A percentile compares a stretch with the other conserved stretches of the same genome.
These are phyloP conservation scores for Rhynchomys soricoides DNA, from an alignment of 2,113 vertebrate genomes.

Conservation along the genomic window DNA sequence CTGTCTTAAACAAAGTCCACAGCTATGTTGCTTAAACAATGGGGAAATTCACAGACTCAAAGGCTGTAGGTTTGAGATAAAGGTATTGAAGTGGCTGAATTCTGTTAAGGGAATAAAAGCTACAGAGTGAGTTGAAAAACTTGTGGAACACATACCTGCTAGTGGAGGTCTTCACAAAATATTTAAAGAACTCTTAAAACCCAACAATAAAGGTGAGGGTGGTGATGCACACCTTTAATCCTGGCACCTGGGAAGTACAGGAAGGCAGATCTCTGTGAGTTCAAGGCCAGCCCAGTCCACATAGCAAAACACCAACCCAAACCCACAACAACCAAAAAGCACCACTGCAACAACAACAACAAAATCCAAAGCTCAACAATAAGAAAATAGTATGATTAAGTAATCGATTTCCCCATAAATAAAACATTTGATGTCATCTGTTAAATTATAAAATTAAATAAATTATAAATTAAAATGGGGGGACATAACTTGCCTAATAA, in stretches of 20 bases:
- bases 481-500: not conserved
- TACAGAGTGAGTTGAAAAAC: slow-evolving; percentile 8
- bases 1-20: not conserved
- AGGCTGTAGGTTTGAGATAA: not conserved
- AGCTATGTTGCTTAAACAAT: not conserved
- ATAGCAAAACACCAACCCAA: not conserved
- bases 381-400: slow-evolving; percentile 1
- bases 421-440: not conserved
- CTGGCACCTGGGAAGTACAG: not conserved
- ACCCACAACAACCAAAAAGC: no score
- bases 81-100: not conserved
- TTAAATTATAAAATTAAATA: no score
- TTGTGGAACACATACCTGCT: slow-evolving; percentile 17
- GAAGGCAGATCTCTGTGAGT: not conserved
- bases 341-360: no score
- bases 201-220: not conserved
- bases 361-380: not conserved
- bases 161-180: not conserved
- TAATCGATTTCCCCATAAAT: not conserved
- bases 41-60: not conserved
- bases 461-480: slow-evolving; percentile 15
- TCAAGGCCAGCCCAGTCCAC: not conserved
- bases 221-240: not conserved
- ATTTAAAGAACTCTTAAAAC: not conserved
- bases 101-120: slow-evolving; percentile 13